These are phyloP conservation scores for Xylophagus ater DNA, from an alignment of 2,888 invertebrate genomes.

Conservation along the genomic window DNA sequence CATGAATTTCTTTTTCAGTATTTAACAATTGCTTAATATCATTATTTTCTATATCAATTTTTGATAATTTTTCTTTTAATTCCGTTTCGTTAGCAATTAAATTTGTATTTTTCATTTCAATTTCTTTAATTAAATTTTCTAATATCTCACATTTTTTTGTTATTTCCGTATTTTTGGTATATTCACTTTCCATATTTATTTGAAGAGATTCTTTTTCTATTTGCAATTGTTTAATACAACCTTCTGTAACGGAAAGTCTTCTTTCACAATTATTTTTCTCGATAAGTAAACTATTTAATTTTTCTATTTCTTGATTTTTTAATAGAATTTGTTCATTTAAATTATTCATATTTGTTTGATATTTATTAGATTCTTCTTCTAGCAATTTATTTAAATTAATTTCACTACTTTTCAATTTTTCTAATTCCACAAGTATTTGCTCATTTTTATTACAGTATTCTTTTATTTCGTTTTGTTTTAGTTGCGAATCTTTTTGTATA, in stretches of 20 bases:
- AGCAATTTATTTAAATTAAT: conserved; percentile 6
- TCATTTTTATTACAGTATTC: conserved; percentile 11
- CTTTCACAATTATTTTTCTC: not conserved
- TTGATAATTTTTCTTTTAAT: not conserved
- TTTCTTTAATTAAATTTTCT: not conserved
- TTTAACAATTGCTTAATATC: too few relatives aligned
- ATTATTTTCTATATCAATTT: not conserved
- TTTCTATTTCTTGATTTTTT: conserved; percentile 9
- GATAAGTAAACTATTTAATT: not conserved
- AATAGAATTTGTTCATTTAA: conserved; percentile 2
- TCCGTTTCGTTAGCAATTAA: too few relatives aligned
- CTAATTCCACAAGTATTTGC: conserved; percentile 9
- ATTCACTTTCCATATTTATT: not conserved
- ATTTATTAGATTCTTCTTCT: conserved; percentile 8
- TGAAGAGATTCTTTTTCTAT: conserved; percentile 4
- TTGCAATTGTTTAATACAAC: not conserved
- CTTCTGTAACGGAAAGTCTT: too few relatives aligned
- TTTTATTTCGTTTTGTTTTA: conserved; percentile 23
- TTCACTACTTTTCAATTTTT: conserved; percentile 13
- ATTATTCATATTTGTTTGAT: conserved; percentile 2
- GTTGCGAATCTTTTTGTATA: conserved; percentile 8
- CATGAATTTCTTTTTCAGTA: too few relatives aligned
- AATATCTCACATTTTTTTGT: conserved; percentile 4
- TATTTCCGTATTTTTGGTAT: conserved; percentile 4
- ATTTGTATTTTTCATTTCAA: conserved; percentile 10